Percentiles rank a stretch among this genome's conserved stretches.
phyloP scores from a whole-genome alignment of 2,113 vertebrate species.

The Platysternon megacephalum region DNA sequence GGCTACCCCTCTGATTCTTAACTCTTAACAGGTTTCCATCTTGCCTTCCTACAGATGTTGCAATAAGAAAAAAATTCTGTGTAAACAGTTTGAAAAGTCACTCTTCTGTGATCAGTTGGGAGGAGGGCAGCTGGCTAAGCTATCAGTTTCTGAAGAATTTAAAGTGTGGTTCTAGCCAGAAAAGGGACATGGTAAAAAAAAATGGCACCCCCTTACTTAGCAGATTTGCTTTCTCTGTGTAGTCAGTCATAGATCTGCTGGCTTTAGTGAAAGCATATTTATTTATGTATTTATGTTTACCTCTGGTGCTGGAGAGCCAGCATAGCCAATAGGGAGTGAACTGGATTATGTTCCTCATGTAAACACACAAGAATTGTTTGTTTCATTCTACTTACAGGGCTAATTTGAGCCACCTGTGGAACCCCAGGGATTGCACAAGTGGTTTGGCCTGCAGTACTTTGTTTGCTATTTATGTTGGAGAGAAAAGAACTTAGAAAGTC shows the following conservation, averaged over 20 bases:
- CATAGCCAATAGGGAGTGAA: background rate
- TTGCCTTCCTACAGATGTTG: background rate
- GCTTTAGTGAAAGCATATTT: background rate
- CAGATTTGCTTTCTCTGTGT: background rate
- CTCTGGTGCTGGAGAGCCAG: background rate
- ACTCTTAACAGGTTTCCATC: background rate
- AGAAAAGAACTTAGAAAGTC: background rate
- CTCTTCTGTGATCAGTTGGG: background rate
- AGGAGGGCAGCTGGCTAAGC: background rate
- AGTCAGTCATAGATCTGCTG: background rate
- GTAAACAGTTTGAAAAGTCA: background rate
- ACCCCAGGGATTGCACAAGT: background rate
- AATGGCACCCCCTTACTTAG: rapidly evolving
- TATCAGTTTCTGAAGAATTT: rapidly evolving
- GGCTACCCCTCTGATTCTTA: too few species aligned
- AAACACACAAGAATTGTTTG: too few species aligned
- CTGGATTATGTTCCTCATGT: rapidly evolving
- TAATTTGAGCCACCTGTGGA: too few species aligned
- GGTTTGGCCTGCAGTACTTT: background rate
- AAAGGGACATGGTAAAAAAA: background rate
- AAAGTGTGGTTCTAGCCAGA: rapidly evolving
- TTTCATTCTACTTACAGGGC: too few species aligned
- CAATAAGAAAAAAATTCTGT: background rate
- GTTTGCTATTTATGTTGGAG: background rate
- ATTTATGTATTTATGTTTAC: background rate